phyloP scores from a whole-genome alignment of 2,888 invertebrate genomes.

The Euplexia lucipara region DNA sequence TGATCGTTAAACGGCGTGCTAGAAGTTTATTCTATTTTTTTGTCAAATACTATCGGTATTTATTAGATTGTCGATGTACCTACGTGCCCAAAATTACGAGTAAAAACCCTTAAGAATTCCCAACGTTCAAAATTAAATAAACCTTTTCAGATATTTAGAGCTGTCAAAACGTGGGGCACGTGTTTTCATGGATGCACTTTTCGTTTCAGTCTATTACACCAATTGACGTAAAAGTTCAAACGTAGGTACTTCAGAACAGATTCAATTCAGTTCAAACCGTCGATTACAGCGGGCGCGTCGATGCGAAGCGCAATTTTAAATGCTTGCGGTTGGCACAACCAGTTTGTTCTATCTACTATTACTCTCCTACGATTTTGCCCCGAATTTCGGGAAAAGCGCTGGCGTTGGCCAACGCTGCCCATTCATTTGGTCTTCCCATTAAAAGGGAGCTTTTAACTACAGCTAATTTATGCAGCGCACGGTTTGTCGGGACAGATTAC shows the following conservation, averaged over 20 bases:
- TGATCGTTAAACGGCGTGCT: not conserved
- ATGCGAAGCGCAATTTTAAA: constrained; percentile 79
- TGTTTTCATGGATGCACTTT: constrained; percentile 39
- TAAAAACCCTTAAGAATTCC: not conserved
- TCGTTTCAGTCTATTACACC: constrained; percentile 40
- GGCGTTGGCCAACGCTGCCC: constrained; percentile 76
- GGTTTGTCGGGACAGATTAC: constrained; percentile 88
- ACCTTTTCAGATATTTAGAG: constrained; percentile 19
- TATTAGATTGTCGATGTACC: constrained; percentile 4
- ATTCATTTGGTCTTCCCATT: constrained; percentile 88
- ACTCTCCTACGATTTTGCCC: constrained; percentile 68
- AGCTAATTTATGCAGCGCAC: constrained; percentile 88
- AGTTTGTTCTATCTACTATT: constrained; percentile 74
- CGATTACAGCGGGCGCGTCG: constrained; percentile 69
- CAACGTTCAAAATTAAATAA: constrained; percentile 1
- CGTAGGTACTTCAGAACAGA: constrained; percentile 65
- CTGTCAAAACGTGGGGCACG: not conserved
- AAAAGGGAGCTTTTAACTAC: constrained; percentile 89
- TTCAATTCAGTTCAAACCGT: constrained; percentile 70
- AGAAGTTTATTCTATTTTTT: not conserved
- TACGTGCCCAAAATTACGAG: constrained; percentile 23
- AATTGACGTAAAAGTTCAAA: constrained; percentile 54
- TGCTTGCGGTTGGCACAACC: constrained; percentile 74
- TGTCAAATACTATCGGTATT: not conserved
- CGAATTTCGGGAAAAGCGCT: constrained; percentile 72